These are phyloP conservation scores for Prolemur simus DNA, from an alignment of 2,113 vertebrate species.

Conservation along the genomic window DNA sequence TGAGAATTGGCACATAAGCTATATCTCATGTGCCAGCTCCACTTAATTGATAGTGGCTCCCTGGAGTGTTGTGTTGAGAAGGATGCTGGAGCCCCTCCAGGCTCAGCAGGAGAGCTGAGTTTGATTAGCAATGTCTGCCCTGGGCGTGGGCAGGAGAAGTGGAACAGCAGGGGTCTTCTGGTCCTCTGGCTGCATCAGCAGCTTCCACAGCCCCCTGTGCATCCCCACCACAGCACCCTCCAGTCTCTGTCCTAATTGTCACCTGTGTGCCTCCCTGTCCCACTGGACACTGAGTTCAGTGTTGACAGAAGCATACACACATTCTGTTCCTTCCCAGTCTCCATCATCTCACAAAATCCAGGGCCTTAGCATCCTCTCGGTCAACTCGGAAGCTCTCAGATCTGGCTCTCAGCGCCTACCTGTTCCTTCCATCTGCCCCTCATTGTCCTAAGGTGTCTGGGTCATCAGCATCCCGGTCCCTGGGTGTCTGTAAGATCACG, in stretches of 20 bases:
- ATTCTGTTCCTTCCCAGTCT: background rate
- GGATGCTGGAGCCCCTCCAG: too few species aligned
- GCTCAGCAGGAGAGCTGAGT: background rate
- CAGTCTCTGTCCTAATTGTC: background rate
- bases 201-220: background rate
- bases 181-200: background rate
- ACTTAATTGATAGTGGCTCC: too few species aligned
- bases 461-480: background rate
- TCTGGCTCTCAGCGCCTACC: background rate
- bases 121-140: constrained; percentile 54
- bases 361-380: background rate
- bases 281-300: background rate
- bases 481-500: background rate
- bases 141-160: background rate
- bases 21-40: too few species aligned
- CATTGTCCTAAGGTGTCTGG: background rate
- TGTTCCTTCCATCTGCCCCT: background rate
- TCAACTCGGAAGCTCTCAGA: background rate
- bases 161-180: accelerated
- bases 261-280: background rate
- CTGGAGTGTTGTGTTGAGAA: too few species aligned
- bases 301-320: background rate
- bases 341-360: background rate
- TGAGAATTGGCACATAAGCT: background rate
- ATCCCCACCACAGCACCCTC: background rate